Conservation (phyloP, 2,888 invertebrate species). For the Entomobrya proxima region DNA sequence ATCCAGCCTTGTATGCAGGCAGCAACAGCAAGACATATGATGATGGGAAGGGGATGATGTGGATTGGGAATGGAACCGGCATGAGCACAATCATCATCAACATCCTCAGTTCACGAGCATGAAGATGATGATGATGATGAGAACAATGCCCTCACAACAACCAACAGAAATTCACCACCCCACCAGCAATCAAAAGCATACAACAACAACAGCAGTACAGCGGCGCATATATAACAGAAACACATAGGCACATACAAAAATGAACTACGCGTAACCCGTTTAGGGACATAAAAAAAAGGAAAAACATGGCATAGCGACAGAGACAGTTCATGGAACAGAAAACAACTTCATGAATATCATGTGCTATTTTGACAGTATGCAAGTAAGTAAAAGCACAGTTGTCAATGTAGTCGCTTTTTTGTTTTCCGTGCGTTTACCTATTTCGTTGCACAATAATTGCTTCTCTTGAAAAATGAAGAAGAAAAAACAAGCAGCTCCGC, state of each 20-base stretch:
- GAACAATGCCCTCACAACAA: conserved; percentile 61
- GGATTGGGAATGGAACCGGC: conserved; percentile 32
- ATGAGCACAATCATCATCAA: conserved; percentile 30
- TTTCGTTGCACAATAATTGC: too few relatives aligned
- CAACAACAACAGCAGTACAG: neutral
- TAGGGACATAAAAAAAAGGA: too few relatives aligned
- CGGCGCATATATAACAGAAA: neutral
- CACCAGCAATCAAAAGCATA: neutral
- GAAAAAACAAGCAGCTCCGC: too few relatives aligned
- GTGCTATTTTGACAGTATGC: too few relatives aligned
- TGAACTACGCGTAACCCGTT: too few relatives aligned
- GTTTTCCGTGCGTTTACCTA: too few relatives aligned
- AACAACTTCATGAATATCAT: too few relatives aligned
- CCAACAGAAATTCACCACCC: neutral
- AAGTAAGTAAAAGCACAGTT: too few relatives aligned
- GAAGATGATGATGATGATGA: conserved; percentile 19
- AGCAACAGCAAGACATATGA: conserved; percentile 10
- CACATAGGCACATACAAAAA: neutral
- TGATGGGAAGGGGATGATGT: neutral
- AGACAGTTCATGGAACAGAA: too few relatives aligned
- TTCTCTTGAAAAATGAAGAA: too few relatives aligned
- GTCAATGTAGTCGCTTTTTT: too few relatives aligned
- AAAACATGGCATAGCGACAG: too few relatives aligned
- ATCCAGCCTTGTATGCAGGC: conserved; percentile 63
- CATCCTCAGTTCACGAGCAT: neutral